Percentiles rank a stretch among this genome's conserved stretches.
Conservation (phyloP, 2,888 invertebrate species). For the Erebia palarica region DNA sequence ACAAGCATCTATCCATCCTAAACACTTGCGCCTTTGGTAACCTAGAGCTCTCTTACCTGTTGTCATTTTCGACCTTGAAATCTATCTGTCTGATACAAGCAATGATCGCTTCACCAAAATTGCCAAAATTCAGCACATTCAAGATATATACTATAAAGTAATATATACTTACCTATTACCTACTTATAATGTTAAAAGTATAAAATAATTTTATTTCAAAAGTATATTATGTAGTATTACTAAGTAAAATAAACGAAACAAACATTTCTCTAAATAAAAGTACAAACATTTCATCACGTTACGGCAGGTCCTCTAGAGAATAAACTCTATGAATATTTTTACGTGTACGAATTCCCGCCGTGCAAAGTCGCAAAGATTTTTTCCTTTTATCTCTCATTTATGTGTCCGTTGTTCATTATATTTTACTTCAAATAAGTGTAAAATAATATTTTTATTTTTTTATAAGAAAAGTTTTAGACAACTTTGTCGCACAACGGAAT, state of each 20-base stretch:
- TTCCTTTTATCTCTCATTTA: conserved; percentile 37
- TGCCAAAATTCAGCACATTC: too few species aligned
- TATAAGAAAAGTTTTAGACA: not conserved
- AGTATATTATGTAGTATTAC: not conserved
- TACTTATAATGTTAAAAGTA: too few species aligned
- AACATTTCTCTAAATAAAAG: conserved; percentile 21
- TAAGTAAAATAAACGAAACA: conserved; percentile 10
- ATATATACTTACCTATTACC: too few species aligned
- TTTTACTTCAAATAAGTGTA: not conserved
- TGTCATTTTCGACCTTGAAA: too few species aligned
- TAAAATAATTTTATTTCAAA: too few species aligned
- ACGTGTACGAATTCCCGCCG: conserved; percentile 59
- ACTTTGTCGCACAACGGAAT: too few species aligned
- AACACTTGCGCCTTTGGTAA: too few species aligned
- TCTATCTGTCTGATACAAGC: too few species aligned
- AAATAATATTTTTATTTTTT: not conserved
- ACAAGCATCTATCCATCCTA: too few species aligned
- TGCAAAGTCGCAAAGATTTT: conserved; percentile 46
- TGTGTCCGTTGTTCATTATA: conserved; percentile 1
- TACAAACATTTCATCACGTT: conserved; percentile 25
- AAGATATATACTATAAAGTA: too few species aligned
- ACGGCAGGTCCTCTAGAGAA: conserved; percentile 37
- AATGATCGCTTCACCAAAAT: too few species aligned
- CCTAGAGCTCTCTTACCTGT: too few species aligned
- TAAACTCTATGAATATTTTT: conserved; percentile 70